These are phyloP conservation scores for Pseudopipra pipra DNA, from an alignment of 2,113 vertebrate genomes.

Conservation along the genomic window DNA sequence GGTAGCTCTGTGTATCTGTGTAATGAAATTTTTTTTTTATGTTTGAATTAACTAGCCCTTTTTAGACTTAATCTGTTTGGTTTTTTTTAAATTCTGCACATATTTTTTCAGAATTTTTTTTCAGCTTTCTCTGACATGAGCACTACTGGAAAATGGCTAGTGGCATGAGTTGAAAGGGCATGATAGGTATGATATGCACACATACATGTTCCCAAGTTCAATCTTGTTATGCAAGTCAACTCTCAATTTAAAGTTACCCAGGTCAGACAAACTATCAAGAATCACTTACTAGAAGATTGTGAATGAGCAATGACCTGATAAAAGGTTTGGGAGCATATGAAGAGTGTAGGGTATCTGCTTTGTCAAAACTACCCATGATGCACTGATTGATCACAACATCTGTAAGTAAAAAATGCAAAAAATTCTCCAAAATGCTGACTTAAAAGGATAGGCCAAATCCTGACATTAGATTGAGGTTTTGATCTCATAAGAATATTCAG, in stretches of 20 bases:
- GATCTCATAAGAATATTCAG: not conserved
- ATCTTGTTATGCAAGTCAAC: not conserved
- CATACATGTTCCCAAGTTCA: not conserved
- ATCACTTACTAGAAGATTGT: not conserved
- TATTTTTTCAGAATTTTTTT: not conserved
- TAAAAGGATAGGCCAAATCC: not conserved
- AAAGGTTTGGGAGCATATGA: not conserved
- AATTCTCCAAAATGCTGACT: not conserved
- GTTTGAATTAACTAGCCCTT: not conserved
- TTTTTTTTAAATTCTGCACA: not conserved
- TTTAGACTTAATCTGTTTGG: not conserved
- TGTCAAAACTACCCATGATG: not conserved
- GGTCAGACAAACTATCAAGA: not conserved
- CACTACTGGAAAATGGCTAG: not conserved
- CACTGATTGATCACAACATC: not conserved
- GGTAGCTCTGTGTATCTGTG: not conserved
- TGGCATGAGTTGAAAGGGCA: not conserved
- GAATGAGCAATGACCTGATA: not conserved
- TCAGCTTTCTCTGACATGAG: not conserved
- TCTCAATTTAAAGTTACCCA: not conserved
- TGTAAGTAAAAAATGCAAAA: not conserved
- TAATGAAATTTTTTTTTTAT: not conserved
- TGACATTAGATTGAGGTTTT: not conserved
- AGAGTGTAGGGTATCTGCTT: not conserved
- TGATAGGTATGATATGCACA: not conserved